These are phyloP conservation scores for Pterophyllum scalare DNA, from an alignment of 2,113 vertebrate genomes.

Conservation along the genomic window DNA sequence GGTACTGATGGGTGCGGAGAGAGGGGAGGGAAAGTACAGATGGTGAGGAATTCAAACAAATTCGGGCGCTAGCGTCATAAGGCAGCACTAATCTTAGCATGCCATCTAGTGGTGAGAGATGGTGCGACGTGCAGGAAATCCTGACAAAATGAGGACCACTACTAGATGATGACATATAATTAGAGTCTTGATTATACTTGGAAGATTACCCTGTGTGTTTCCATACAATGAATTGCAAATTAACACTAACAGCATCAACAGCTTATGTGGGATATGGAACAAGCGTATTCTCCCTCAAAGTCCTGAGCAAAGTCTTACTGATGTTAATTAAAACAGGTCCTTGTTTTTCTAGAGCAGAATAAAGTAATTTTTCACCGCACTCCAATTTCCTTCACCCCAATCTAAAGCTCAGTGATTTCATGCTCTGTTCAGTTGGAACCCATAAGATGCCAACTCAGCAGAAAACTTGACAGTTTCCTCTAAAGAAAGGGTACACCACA, in stretches of 20 bases:
- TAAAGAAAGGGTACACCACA: slow-evolving; percentile 16
- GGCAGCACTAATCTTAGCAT: slow-evolving; percentile 41
- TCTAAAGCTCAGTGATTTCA: slow-evolving; percentile 58
- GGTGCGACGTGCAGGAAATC: neutral
- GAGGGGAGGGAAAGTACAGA: neutral
- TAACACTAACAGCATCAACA: neutral
- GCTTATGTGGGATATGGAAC: neutral
- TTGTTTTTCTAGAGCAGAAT: slow-evolving; percentile 22
- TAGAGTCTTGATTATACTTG: neutral
- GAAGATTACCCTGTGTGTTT: neutral
- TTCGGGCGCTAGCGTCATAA: neutral
- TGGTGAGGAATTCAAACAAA: neutral
- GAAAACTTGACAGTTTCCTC: slow-evolving; percentile 35
- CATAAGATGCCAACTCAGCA: slow-evolving; percentile 52
- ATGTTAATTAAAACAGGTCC: slow-evolving; percentile 30
- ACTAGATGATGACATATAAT: slow-evolving; percentile 5
- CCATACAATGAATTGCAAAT: slow-evolving; percentile 7
- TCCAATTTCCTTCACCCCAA: slow-evolving; percentile 35
- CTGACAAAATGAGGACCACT: slow-evolving; percentile 9
- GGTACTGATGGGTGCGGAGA: neutral
- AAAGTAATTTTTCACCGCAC: slow-evolving; percentile 50
- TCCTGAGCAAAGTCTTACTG: slow-evolving; percentile 6
- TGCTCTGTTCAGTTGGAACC: slow-evolving; percentile 55
- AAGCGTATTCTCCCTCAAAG: neutral
- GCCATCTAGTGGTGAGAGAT: slow-evolving; percentile 73